Percentiles rank a stretch among this genome's conserved stretches.
phyloP scores from a whole-genome alignment of 2,888 invertebrate species.

The Callimorpha dominula region DNA sequence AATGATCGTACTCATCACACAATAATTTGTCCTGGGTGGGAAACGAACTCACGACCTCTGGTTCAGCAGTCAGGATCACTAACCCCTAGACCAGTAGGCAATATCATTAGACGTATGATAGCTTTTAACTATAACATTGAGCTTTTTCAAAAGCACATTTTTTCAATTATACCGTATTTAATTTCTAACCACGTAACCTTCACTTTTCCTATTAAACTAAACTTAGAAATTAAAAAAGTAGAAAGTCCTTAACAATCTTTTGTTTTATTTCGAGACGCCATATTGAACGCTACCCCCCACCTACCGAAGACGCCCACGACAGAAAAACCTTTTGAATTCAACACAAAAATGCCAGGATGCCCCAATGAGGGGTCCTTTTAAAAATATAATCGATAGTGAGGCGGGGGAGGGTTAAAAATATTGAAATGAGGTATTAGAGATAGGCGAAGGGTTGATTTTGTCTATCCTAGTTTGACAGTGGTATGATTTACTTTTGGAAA shows the following conservation, averaged over 20 bases:
- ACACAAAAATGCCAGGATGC: conserved; percentile 77
- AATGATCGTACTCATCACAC: no score
- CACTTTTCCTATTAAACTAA: no score
- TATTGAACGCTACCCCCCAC: conserved; percentile 63
- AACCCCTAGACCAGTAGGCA: no score
- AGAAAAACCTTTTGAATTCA: conserved; percentile 83
- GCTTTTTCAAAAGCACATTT: no score
- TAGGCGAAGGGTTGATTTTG: conserved; percentile 26
- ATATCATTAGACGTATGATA: no score
- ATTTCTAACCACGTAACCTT: no score
- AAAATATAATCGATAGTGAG: conserved; percentile 76
- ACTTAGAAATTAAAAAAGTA: neutral
- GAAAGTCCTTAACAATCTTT: neutral
- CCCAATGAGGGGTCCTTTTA: conserved; percentile 72
- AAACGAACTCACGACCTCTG: no score
- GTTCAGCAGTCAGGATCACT: no score
- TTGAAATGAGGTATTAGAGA: conserved; percentile 49
- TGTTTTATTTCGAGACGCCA: conserved; percentile 70
- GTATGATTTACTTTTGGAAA: neutral
- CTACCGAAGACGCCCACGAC: conserved; percentile 75
- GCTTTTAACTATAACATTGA: no score
- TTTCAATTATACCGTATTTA: no score
- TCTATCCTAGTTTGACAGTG: conserved; percentile 7
- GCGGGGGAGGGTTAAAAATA: conserved; percentile 58
- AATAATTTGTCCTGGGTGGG: no score